These are phyloP conservation scores for Leucoma salicis DNA, from an alignment of 2,888 invertebrate genomes.

Conservation along the genomic window DNA sequence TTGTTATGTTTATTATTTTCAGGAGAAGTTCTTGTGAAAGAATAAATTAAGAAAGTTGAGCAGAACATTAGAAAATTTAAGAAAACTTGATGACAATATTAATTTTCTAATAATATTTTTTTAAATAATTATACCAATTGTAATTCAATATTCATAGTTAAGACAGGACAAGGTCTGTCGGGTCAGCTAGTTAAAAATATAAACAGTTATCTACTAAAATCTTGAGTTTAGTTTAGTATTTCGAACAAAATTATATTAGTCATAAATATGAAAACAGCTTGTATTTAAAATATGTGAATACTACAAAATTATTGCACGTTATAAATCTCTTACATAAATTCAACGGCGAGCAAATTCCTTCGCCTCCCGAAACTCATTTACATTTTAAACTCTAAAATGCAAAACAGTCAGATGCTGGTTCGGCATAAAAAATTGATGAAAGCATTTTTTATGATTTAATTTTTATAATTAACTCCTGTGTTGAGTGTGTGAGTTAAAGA, in stretches of 20 bases:
- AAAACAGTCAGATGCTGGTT: slow-evolving; percentile 28
- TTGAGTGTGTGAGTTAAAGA: slow-evolving; percentile 25
- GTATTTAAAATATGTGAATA: slow-evolving; percentile 4
- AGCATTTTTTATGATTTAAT: slow-evolving; percentile 37
- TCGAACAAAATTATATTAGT: neutral
- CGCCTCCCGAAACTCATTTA: slow-evolving; percentile 32
- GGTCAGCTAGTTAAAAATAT: too few relatives aligned
- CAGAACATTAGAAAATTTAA: too few relatives aligned
- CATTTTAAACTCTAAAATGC: slow-evolving; percentile 41
- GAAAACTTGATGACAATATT: too few relatives aligned
- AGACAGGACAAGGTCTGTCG: too few relatives aligned
- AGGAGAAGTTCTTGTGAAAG: too few relatives aligned
- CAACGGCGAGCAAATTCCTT: slow-evolving; percentile 24
- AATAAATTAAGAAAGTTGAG: too few relatives aligned
- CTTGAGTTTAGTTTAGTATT: neutral
- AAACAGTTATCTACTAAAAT: too few relatives aligned
- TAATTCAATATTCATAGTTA: too few relatives aligned
- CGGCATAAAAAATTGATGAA: slow-evolving; percentile 17
- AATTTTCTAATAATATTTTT: too few relatives aligned
- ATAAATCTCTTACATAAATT: slow-evolving; percentile 25
- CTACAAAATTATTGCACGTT: slow-evolving; percentile 8
- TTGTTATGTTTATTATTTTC: too few relatives aligned
- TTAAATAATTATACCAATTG: too few relatives aligned
- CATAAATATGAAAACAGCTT: neutral
- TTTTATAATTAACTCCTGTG: slow-evolving; percentile 41